phyloP scores from a whole-genome alignment of 2,888 invertebrate species.

The Drosophila stalkeri region DNA sequence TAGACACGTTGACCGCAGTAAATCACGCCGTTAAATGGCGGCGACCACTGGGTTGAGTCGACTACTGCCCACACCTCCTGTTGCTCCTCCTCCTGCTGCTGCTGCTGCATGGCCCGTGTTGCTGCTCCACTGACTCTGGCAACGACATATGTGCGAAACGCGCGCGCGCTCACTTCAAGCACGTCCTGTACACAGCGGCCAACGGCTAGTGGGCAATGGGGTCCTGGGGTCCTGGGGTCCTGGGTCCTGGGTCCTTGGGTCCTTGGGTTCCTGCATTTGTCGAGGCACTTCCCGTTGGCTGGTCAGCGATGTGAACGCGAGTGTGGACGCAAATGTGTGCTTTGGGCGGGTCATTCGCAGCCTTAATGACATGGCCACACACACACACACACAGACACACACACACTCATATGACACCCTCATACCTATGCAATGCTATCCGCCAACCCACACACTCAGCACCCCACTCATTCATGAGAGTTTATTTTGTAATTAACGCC shows the following conservation, averaged over 20 bases:
- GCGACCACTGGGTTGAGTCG: conserved; percentile 53
- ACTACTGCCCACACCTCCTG: neutral
- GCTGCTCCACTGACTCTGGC: conserved; percentile 33
- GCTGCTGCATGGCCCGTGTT: neutral
- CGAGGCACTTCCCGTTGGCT: conserved; percentile 79
- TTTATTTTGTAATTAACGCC: conserved; percentile 85
- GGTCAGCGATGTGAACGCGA: conserved; percentile 65
- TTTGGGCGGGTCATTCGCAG: conserved; percentile 79
- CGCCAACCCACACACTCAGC: conserved; percentile 6
- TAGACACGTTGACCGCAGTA: conserved; percentile 78
- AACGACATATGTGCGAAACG: conserved; percentile 48
- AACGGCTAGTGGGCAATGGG: neutral
- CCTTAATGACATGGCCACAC: conserved; percentile 72
- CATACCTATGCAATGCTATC: neutral
- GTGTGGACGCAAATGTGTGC: conserved; percentile 75
- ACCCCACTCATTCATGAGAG: conserved; percentile 63
- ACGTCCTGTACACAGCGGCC: conserved; percentile 44
- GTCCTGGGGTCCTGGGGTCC: conserved; percentile 8
- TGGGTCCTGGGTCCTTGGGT: conserved; percentile 13
- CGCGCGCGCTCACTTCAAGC: conserved; percentile 52
- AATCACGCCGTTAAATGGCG: conserved; percentile 82
- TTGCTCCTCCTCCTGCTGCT: too few species aligned
- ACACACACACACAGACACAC: conserved; percentile 25
- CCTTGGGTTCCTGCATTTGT: conserved; percentile 68
- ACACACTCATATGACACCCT: conserved; percentile 14